Evolutionary conservation across 2,113 vertebrate species (phyloP), one percentile per base, ranked within the genome.

Genomic region (Laterallus jamaicensis): DNA sequence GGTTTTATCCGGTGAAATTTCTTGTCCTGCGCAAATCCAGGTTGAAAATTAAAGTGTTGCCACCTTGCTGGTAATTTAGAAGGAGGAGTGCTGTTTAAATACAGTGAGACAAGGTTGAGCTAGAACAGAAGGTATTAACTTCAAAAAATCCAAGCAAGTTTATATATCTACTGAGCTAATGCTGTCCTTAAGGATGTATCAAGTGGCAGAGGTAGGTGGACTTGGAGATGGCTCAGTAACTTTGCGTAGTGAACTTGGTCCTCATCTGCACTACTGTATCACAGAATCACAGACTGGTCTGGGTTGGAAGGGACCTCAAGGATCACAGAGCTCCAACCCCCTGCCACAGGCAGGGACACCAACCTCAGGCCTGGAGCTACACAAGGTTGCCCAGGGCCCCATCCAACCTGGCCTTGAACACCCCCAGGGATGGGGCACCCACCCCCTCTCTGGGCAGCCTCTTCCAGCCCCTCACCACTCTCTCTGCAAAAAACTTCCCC

Each of bases 31-130:
- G 81, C 56, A 75, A 88, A 95, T 95, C 78, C 81, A 70, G 42
- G 39, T 67, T 87, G 92, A 77, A 92, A 95, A 96, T 94, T 67
- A 54, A 93, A 87, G 20, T 56, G 37, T 73, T 87, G 42, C 55
- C n/a, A 59, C 20, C 49, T 78, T 62, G 62, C 20, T 42, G 54
- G 60, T 85, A 77, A 92, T 91, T 82, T 71, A 80, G 31, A 80
- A 52, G 59, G 59, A 85, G 56, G 73, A 75, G 58, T 54, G 32
- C 19, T 47, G 42, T 44, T 81, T 71, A 92, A 87, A 81, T 55
- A 49, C 16, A 68, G 29, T 0, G 9, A 78, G 79, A 60, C 42
- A 70, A 50, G 7, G 19, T 8, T 78, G 54, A 77, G 31, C 10
- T 76, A 62, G 40, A 86, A 18, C 19, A 54, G 54, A 49, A 37